Percentiles rank a stretch among this genome's conserved stretches.
These are phyloP conservation scores for Anseranas semipalmata DNA, from an alignment of 2,113 vertebrate species.

Conservation along the genomic window DNA sequence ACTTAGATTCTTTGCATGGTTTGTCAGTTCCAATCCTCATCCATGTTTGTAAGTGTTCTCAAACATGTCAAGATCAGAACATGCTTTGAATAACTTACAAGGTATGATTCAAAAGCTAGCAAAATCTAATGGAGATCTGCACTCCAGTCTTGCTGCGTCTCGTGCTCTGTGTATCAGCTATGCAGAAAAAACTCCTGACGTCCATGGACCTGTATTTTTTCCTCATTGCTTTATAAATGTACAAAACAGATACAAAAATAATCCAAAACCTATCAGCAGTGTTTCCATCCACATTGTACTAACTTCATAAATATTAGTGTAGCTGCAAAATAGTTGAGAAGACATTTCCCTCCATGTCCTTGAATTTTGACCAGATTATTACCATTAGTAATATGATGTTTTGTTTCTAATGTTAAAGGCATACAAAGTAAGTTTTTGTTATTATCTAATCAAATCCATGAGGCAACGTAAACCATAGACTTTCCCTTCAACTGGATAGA, in stretches of 20 bases:
- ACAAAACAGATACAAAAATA: background rate
- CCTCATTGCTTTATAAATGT: background rate
- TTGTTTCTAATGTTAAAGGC: background rate
- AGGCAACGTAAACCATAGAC: background rate
- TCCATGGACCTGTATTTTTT: background rate
- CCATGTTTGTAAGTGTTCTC: constrained; percentile 32
- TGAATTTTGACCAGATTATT: background rate
- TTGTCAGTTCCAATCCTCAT: constrained; percentile 64
- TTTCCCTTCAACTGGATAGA: background rate
- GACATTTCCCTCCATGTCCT: background rate
- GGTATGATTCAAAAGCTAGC: background rate
- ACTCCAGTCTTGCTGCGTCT: background rate
- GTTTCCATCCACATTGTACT: background rate
- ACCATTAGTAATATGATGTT: background rate
- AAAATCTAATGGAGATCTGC: background rate
- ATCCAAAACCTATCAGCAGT: background rate
- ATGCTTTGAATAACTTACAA: constrained; percentile 40
- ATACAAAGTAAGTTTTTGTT: background rate
- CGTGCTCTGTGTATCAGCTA: background rate
- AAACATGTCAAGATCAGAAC: constrained; percentile 37
- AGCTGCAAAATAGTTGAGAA: background rate
- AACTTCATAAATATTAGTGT: background rate
- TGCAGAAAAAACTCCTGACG: background rate
- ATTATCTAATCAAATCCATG: background rate
- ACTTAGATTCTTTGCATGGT: constrained; percentile 52